phyloP scores from a whole-genome alignment of 1,140 invertebrate genomes.

The Euglossa dilemma region DNA sequence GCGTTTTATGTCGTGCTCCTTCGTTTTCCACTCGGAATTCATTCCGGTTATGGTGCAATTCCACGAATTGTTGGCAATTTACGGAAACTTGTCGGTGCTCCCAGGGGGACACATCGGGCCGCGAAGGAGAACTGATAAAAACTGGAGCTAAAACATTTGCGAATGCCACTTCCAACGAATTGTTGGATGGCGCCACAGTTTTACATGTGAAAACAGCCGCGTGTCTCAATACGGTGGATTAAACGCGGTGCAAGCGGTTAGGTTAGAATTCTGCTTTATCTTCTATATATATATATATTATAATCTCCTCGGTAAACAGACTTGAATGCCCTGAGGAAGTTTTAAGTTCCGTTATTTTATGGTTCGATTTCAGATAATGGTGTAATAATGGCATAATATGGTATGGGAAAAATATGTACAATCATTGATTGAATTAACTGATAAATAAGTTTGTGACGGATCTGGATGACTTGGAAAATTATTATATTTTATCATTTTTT shows the following conservation, averaged over 20 bases:
- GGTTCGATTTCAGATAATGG: no score
- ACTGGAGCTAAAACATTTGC: slow-evolving; percentile 47
- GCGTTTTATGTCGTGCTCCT: slow-evolving; percentile 51
- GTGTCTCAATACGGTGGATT: no score
- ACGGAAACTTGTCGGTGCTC: slow-evolving; percentile 57
- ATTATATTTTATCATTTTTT: no score
- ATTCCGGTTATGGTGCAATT: slow-evolving; percentile 71
- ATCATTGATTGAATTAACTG: no score
- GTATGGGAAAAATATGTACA: no score
- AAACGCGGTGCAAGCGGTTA: background rate
- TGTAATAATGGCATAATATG: no score
- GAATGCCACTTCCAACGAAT: slow-evolving; percentile 52
- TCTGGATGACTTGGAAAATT: no score
- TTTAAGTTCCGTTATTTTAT: no score
- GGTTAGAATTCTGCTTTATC: background rate
- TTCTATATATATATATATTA: no score
- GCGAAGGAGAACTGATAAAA: slow-evolving; percentile 53
- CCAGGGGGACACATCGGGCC: background rate
- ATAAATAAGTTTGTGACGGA: no score
- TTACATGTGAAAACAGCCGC: slow-evolving; percentile 35
- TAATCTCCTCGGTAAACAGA: no score
- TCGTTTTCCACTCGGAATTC: slow-evolving; percentile 55
- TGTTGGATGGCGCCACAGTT: slow-evolving; percentile 46
- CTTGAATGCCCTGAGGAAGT: no score
- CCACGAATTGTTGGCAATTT: slow-evolving; percentile 66